Evolutionary conservation across 1,140 invertebrate genomes (phyloP).

Genomic region (Dufourea novaeangliae): DNA sequence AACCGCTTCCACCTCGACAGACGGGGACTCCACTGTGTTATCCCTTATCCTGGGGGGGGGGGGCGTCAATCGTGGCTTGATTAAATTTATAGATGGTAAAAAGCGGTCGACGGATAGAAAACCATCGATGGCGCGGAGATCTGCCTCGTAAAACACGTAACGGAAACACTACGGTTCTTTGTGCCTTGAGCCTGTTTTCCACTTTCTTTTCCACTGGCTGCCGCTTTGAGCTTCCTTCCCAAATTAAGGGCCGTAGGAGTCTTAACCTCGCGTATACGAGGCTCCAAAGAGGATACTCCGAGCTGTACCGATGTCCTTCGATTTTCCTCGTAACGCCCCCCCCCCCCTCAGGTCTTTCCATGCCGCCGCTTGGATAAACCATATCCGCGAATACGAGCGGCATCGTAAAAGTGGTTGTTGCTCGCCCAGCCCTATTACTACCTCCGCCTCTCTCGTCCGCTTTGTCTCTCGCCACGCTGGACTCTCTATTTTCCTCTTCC

Average conservation of each 20-base stretch:
- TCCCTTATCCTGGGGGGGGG: not conserved
- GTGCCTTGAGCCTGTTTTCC: constrained; percentile 13
- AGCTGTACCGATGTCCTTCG: constrained; percentile 31
- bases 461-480: constrained; percentile 5
- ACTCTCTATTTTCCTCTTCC: not conserved
- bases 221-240: constrained; percentile 5
- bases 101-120: constrained; percentile 22
- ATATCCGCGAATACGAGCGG: constrained; percentile 46
- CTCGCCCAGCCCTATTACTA: constrained; percentile 39
- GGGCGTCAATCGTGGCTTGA: constrained; percentile 70
- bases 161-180: constrained; percentile 16
- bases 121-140: constrained; percentile 10
- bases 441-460: constrained; percentile 20
- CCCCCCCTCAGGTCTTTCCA: no score
- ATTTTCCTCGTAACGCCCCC: constrained; percentile 45
- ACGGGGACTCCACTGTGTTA: not conserved
- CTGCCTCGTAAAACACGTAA: constrained; percentile 51
- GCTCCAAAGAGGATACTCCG: not conserved
- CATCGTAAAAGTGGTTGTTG: constrained; percentile 62
- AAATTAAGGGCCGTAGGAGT: constrained; percentile 49
- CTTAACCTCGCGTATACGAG: constrained; percentile 48
- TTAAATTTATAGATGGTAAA: constrained; percentile 65
- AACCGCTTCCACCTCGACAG: not conserved
- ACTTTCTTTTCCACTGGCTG: not conserved
- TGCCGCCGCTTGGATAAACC: constrained; percentile 35